phyloP scores from a whole-genome alignment of 2,797 vertebrate genomes.

The Chrysocyon brachyurus region DNA sequence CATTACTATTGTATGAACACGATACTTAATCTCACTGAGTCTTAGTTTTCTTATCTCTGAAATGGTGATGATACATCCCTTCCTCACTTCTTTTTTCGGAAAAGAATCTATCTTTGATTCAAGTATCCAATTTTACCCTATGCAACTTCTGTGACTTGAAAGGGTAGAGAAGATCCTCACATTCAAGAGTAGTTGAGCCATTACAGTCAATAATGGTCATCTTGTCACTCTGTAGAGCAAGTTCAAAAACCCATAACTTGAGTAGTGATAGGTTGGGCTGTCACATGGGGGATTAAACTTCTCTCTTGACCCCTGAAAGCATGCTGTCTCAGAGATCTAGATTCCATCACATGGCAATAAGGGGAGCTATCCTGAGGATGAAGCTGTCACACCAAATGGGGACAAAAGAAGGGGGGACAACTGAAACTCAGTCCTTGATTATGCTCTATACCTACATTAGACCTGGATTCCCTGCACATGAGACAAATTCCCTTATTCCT shows the following conservation, averaged over 20 bases:
- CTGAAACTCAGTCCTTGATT: not conserved
- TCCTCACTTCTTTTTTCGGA: not conserved
- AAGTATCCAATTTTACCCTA: fast-evolving
- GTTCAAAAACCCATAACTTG: not conserved
- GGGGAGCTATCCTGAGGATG: no score
- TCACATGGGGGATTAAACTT: no score
- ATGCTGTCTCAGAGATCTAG: not conserved
- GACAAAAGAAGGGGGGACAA: not conserved
- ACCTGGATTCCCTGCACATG: fast-evolving
- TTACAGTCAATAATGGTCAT: not conserved
- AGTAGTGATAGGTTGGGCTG: fast-evolving
- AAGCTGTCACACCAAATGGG: not conserved
- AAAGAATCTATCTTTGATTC: not conserved
- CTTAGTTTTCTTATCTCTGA: not conserved
- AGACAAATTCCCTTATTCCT: not conserved
- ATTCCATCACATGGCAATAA: fast-evolving
- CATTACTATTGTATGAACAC: fast-evolving
- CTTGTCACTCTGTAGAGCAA: fast-evolving
- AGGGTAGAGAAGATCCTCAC: not conserved
- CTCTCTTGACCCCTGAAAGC: not conserved
- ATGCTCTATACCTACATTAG: fast-evolving
- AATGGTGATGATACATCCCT: not conserved
- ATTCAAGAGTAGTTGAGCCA: not conserved
- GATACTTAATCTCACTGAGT: not conserved
- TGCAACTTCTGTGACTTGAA: not conserved